Conservation (phyloP, 2,113 vertebrate species). For the Gnathonemus echidnorhynchus region DNA sequence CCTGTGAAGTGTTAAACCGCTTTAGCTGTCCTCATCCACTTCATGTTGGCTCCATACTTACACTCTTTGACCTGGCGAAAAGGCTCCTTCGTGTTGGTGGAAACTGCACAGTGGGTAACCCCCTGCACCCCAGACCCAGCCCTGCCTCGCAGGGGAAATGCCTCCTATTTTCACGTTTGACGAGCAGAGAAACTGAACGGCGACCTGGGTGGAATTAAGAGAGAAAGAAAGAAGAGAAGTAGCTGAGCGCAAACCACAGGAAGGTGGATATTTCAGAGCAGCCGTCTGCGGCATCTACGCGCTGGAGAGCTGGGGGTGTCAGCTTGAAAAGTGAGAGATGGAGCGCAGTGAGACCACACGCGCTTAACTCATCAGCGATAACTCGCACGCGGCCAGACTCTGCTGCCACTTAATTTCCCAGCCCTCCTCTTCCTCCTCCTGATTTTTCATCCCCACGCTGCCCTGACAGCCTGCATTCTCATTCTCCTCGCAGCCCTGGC, state of each 20-base stretch:
- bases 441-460: background rate
- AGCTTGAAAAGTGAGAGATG: background rate
- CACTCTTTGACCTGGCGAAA: background rate
- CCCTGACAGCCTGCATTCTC: background rate
- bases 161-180: background rate
- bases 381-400: background rate
- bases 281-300: background rate
- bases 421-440: background rate
- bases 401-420: background rate
- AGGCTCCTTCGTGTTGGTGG: background rate
- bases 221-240: background rate
- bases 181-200: background rate
- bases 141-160: background rate
- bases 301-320: background rate
- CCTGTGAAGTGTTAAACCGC: background rate
- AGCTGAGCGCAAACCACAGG: background rate
- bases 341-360: background rate
- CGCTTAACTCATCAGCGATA: background rate
- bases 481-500: background rate
- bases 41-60: background rate
- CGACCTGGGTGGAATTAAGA: too few species aligned
- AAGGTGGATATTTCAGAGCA: background rate
- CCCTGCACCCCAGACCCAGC: background rate
- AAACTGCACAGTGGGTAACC: background rate
- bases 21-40: background rate